Percentiles rank a stretch among this genome's conserved stretches.
phyloP scores from a whole-genome alignment of 2,888 invertebrate species.

The Endotricha flammealis region DNA sequence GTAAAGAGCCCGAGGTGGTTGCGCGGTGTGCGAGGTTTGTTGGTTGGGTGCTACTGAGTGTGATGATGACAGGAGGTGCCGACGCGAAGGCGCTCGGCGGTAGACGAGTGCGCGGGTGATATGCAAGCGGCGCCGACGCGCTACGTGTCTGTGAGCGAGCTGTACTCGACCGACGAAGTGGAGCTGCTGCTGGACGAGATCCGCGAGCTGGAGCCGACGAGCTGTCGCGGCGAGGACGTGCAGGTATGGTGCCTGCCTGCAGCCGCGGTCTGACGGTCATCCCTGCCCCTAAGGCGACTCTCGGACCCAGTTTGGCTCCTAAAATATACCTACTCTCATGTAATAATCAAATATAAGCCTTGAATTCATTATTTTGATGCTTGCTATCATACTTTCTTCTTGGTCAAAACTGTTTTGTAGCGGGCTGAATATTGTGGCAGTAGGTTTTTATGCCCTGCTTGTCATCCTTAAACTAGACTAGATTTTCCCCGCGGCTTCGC shows the following conservation, averaged over 20 bases:
- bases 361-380: no score
- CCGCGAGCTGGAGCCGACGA: constrained; percentile 73
- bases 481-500: no score
- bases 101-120: constrained; percentile 57
- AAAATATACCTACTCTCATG: no score
- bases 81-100: constrained; percentile 54
- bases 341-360: no score
- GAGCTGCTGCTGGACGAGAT: constrained; percentile 76
- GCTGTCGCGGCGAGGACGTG: constrained; percentile 72
- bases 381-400: no score
- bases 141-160: constrained; percentile 76
- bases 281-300: no score
- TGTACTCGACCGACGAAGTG: constrained; percentile 76
- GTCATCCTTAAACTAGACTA: no score
- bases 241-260: no score
- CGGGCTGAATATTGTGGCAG: no score
- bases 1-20: constrained; percentile 25
- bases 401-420: no score
- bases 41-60: constrained; percentile 22
- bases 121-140: constrained; percentile 75
- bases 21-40: constrained; percentile 3
- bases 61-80: constrained; percentile 46
- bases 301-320: neutral
- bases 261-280: no score
- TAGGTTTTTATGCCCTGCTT: no score